Percentiles rank a stretch among this genome's conserved stretches.
Conservation (phyloP, 2,888 invertebrate genomes). For the Pseudococcus viburni region DNA sequence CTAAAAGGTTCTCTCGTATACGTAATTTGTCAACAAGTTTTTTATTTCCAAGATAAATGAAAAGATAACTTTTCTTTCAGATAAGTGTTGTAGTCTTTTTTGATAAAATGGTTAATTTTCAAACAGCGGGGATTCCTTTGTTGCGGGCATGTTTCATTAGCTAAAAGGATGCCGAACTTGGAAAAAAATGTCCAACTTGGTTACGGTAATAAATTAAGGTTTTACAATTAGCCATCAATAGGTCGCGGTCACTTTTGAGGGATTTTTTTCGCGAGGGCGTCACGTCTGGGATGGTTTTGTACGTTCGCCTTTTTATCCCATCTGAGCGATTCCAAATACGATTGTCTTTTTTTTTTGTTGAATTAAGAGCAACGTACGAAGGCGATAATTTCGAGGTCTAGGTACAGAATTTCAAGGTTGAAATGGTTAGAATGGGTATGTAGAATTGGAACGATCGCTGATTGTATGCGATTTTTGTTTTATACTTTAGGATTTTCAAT, state of each 20-base stretch:
- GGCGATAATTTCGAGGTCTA: not conserved
- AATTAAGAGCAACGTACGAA: not conserved
- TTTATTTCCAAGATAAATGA: conserved; percentile 41
- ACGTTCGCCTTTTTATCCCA: not conserved
- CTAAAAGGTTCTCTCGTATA: conserved; percentile 1
- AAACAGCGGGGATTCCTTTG: conserved; percentile 36
- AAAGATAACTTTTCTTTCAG: conserved; percentile 26
- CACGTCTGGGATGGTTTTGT: not conserved
- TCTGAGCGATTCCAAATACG: not conserved
- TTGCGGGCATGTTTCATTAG: conserved; percentile 28
- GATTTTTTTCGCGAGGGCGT: conserved; percentile 3
- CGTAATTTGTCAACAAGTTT: conserved; percentile 53
- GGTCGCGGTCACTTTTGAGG: conserved; percentile 5
- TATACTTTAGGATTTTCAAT: too few species aligned
- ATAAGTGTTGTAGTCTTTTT: conserved; percentile 6
- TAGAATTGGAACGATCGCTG: too few species aligned
- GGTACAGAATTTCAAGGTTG: not conserved
- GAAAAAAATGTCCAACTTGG: not conserved
- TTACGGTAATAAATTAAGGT: conserved; percentile 4
- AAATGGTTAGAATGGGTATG: too few species aligned
- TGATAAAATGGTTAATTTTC: conserved; percentile 30
- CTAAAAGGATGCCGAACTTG: conserved; percentile 31
- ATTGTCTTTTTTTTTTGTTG: not conserved
- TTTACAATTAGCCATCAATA: conserved; percentile 36
- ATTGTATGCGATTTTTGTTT: too few species aligned